A percentile compares a stretch with the other conserved stretches of the same genome.
phyloP scores from a whole-genome alignment of 2,113 vertebrate species.

The Neopipo cinnamomea region DNA sequence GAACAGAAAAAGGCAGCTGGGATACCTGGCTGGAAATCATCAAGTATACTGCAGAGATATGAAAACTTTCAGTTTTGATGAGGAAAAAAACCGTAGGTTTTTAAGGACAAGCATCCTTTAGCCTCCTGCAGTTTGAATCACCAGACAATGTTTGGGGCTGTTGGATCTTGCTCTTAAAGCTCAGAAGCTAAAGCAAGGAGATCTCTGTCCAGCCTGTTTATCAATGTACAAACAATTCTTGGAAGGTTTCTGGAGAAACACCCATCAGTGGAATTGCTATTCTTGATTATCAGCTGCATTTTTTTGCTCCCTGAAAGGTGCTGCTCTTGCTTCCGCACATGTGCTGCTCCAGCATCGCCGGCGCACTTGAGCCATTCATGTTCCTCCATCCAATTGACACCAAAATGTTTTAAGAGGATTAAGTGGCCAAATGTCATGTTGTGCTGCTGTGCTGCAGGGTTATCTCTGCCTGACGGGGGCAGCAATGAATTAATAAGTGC shows the following conservation, averaged over 20 bases:
- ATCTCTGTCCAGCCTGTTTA: neutral
- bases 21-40: neutral
- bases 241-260: conserved; percentile 38
- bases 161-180: neutral
- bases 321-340: neutral
- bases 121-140: neutral
- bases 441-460: conserved; percentile 34
- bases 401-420: conserved; percentile 3
- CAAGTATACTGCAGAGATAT: neutral
- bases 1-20: neutral
- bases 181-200: neutral
- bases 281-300: neutral
- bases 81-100: neutral
- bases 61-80: neutral
- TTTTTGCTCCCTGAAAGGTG: neutral
- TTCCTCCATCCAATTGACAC: neutral
- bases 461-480: conserved; percentile 66
- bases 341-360: rapidly evolving
- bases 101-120: neutral
- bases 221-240: conserved; percentile 34
- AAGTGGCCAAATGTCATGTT: conserved; percentile 14
- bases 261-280: neutral
- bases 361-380: rapidly evolving
- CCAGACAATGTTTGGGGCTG: neutral
- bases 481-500: conserved; percentile 64